Evolutionary conservation across 2,113 vertebrate species (phyloP).

Genomic region (Neopipo cinnamomea): DNA sequence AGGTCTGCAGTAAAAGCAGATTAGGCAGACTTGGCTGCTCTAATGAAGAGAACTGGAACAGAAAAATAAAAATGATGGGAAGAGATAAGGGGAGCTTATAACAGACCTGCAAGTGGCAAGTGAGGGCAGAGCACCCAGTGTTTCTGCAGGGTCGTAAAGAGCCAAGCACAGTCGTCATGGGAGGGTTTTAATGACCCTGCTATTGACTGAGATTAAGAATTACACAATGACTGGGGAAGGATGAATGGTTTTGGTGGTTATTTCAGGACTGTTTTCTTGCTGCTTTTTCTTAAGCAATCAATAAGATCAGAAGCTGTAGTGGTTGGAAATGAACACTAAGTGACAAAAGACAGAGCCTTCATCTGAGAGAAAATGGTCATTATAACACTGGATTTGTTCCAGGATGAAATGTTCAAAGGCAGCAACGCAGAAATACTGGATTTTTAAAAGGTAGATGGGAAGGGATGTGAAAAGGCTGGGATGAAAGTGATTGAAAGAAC

Average conservation of each 20-base stretch:
- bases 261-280: slow-evolving; percentile 12
- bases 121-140: neutral
- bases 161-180: neutral
- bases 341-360: slow-evolving; percentile 19
- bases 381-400: neutral
- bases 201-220: neutral
- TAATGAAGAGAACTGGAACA: neutral
- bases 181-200: neutral
- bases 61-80: neutral
- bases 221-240: slow-evolving; percentile 14
- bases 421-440: neutral
- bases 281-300: slow-evolving; percentile 26
- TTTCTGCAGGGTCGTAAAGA: neutral
- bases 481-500: slow-evolving; percentile 22
- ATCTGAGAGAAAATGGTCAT: neutral
- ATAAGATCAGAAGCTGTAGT: slow-evolving; percentile 31
- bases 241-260: neutral
- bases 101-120: neutral
- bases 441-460: slow-evolving; percentile 18
- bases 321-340: neutral
- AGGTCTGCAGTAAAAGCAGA: neutral
- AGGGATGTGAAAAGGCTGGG: neutral
- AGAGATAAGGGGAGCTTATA: neutral
- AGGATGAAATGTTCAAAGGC: slow-evolving; percentile 2
- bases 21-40: neutral